Evolutionary conservation across 2,113 vertebrate genomes (phyloP), one percentile per base, ranked within the genome.

Genomic region (Ramphastos sulfuratus): DNA sequence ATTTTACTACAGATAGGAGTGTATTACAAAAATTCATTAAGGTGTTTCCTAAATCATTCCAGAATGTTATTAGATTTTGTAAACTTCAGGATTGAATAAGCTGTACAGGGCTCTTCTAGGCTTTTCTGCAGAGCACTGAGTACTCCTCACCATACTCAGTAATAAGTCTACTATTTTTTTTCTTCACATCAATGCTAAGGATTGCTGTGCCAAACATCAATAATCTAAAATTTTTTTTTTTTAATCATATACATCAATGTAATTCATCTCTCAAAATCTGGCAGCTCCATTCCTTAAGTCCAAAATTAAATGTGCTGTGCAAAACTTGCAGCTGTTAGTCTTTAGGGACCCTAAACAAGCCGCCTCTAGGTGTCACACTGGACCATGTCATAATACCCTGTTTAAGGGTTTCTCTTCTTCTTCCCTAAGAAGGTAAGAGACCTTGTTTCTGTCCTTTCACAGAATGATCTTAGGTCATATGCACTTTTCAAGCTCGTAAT

Each of bases 281-380:
- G 15, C 12, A 18, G 3, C 24, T 76, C 8, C 9, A 27, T 59
- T 71, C 28, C 19, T 44, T 13, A 59, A 65, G 5, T 39, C 28
- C 30, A 58, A 87, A 82, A 71, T 44, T 66, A 75, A 81, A 65
- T 1, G 2, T 48, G 37, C 7, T 69, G 9, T n/a, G 35, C 30
- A 77, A 90, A 92, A 77, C 25, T 39, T 54, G 28, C 31, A 69
- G 21, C 12, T 61, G 37, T 35, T 63, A 46, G 10, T 64, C 56
- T 94, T 82, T 23, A 89, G 31, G 39, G 63, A 82, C 70, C 75
- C 78, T 79, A 79, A 92, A 71, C 67, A 21, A 25, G 15, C 12
- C 87, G 92, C 97, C 98, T 98, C 97, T 98, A 98, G 98, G 95
- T 98, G 97, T 98, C 98, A 96, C 90, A 97, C 96, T 97, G 96